Evolutionary conservation across 1,140 invertebrate species (phyloP).

Genomic region (Lordiphosa clarofinis): DNA sequence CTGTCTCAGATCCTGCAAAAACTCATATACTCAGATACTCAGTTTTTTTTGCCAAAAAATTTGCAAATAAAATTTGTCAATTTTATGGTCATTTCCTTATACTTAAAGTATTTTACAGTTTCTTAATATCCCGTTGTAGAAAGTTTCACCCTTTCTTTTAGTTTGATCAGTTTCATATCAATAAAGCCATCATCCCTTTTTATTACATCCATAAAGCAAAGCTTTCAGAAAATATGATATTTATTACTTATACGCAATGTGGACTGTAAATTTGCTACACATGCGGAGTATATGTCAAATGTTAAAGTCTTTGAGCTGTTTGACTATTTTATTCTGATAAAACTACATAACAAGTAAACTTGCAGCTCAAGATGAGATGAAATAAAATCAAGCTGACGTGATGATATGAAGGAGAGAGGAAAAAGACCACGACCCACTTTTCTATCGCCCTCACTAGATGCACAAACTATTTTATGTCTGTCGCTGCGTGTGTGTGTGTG

Average conservation of each 20-base stretch:
- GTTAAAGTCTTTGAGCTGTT: conserved; percentile 3
- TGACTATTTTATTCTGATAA: conserved; percentile 1
- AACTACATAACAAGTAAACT: conserved; percentile 5
- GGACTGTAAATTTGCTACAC: neutral
- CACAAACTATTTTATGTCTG: conserved; percentile 1
- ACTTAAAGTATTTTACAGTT: too few species aligned
- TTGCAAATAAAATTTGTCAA: too few species aligned
- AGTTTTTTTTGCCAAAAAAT: too few species aligned
- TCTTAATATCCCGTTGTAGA: too few species aligned
- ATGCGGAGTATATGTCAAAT: neutral
- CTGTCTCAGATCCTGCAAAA: too few species aligned
- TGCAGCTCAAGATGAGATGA: conserved; percentile 10
- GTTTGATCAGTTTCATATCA: neutral
- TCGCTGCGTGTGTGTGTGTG: conserved; percentile 5
- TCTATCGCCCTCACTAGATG: conserved; percentile 14
- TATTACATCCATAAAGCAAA: conserved; percentile 17
- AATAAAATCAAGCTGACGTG: conserved; percentile 12
- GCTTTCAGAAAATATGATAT: conserved; percentile 2
- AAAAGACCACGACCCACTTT: conserved; percentile 33
- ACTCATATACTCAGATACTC: too few species aligned
- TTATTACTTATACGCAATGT: conserved; percentile 6
- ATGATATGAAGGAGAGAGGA: neutral
- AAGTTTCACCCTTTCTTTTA: neutral
- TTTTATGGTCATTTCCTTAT: too few species aligned
- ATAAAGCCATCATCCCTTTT: neutral